phyloP scores from a whole-genome alignment of 2,888 invertebrate species.

The Cyclophora albipunctata region DNA sequence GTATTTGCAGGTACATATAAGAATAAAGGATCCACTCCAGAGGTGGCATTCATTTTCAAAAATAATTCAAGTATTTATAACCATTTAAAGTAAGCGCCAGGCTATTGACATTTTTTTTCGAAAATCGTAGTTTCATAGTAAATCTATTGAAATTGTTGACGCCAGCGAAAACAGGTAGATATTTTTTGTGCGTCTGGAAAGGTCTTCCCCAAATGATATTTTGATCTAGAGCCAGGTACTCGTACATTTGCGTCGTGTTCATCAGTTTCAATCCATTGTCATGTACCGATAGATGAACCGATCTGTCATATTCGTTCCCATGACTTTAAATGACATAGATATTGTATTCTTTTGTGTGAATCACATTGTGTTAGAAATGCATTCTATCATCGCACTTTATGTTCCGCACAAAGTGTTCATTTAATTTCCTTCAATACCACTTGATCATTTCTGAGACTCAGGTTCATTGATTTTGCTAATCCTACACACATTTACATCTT shows the following conservation, averaged over 20 bases:
- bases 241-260: slow-evolving; percentile 20
- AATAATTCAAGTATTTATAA: slow-evolving; percentile 33
- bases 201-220: slow-evolving; percentile 47
- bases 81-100: slow-evolving; percentile 61
- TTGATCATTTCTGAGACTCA: no score
- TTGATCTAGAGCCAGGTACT: slow-evolving; percentile 27
- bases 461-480: no score
- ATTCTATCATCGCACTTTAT: no score
- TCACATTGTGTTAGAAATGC: no score
- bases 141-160: slow-evolving; percentile 36
- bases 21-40: slow-evolving; percentile 37
- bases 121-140: slow-evolving; percentile 59
- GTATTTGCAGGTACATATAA: slow-evolving; percentile 11
- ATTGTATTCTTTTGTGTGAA: no score
- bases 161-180: slow-evolving; percentile 45
- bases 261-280: no score
- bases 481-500: no score
- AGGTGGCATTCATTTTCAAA: slow-evolving; percentile 37
- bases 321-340: no score
- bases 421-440: no score
- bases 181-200: slow-evolving; percentile 31
- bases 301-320: no score
- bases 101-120: slow-evolving; percentile 46
- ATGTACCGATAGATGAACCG: no score
- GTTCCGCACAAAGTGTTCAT: no score